Conservation (phyloP, 2,113 vertebrate species). For the Melospiza melodia region DNA sequence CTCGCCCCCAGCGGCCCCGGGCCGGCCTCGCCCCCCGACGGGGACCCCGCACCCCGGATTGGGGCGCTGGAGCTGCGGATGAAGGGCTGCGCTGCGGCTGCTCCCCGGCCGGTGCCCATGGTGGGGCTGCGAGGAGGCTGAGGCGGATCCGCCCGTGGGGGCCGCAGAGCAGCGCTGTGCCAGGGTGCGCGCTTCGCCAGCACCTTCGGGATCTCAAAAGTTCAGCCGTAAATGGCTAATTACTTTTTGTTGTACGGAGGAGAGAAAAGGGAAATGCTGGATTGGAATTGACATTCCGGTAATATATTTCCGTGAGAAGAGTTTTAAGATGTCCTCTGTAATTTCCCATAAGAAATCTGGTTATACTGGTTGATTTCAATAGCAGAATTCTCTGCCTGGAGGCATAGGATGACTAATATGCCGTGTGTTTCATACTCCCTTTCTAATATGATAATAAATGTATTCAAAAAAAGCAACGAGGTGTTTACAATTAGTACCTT, state of each 20-base stretch:
- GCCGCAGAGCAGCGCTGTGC: neutral
- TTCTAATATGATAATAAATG: slow-evolving; percentile 71
- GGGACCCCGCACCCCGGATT: neutral
- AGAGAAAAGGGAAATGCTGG: neutral
- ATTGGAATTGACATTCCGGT: slow-evolving; percentile 50
- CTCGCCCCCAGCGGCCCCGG: neutral
- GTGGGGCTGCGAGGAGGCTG: neutral
- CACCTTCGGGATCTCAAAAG: neutral
- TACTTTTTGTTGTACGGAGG: neutral
- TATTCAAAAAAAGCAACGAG: slow-evolving; percentile 58
- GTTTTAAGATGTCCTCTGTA: slow-evolving; percentile 64
- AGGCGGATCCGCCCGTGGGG: neutral
- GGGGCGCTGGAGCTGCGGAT: neutral
- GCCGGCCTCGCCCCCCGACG: neutral
- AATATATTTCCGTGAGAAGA: slow-evolving; percentile 61
- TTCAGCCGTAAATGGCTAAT: slow-evolving; percentile 49
- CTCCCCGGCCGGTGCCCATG: no score
- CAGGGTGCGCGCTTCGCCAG: neutral
- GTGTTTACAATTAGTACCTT: slow-evolving; percentile 68
- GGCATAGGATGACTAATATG: slow-evolving; percentile 72
- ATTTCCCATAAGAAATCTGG: slow-evolving; percentile 82
- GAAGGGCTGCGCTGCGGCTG: neutral
- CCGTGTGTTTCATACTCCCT: slow-evolving; percentile 64
- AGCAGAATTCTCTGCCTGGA: slow-evolving; percentile 77
- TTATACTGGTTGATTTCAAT: slow-evolving; percentile 77